Percentiles rank a stretch among this genome's conserved stretches.
Conservation (phyloP, 2,888 invertebrate species). For the Leptopilina syphax region DNA sequence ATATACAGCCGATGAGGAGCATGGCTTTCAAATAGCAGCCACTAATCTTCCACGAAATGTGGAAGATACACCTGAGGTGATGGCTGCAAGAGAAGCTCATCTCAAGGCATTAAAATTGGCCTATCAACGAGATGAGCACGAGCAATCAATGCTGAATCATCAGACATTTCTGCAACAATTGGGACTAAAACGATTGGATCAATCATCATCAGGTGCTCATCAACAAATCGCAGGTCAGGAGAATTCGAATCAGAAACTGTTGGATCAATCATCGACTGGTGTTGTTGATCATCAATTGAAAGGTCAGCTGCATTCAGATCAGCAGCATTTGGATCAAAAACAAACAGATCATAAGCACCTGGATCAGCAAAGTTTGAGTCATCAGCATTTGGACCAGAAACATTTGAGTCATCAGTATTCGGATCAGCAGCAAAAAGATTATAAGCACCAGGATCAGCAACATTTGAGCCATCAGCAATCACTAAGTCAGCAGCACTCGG, state of each 20-base stretch:
- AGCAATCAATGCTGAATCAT: not conserved
- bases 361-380: not conserved
- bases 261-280: not conserved
- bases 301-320: not conserved
- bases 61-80: conserved; percentile 75
- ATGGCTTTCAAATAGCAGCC: conserved; percentile 77
- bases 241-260: too few species aligned
- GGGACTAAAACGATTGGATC: not conserved
- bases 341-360: not conserved
- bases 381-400: not conserved
- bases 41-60: conserved; percentile 75
- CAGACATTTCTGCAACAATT: not conserved
- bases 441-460: not conserved
- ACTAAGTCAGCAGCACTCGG: not conserved
- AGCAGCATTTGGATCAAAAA: not conserved
- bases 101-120: conserved; percentile 71
- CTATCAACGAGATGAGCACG: conserved; percentile 60
- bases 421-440: not conserved
- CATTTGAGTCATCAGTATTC: conserved; percentile 42
- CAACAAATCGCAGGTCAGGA: too few species aligned
- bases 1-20: conserved; percentile 75
- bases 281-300: too few species aligned
- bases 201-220: too few species aligned
- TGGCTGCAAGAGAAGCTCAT: conserved; percentile 72
- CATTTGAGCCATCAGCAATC: not conserved